Evolutionary conservation across 2,113 vertebrate species (phyloP).

Genomic region (Scomber colias): DNA sequence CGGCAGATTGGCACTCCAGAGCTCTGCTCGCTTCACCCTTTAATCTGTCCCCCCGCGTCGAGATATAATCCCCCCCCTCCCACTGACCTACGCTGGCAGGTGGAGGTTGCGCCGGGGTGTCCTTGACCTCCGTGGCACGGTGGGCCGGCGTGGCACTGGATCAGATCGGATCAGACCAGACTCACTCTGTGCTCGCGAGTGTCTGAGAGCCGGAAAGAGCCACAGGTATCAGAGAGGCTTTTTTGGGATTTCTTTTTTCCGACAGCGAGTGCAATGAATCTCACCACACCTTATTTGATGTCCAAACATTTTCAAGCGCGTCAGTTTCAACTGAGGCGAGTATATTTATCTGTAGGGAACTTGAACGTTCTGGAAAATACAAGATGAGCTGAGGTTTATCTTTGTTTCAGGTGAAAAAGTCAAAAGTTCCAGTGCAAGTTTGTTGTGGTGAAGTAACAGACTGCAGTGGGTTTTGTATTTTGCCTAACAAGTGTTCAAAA

Average conservation of each 20-base stretch:
- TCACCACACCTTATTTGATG: constrained; percentile 25
- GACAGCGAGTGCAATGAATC: constrained; percentile 26
- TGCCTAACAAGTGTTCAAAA: constrained; percentile 4
- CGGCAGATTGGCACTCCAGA: constrained; percentile 73
- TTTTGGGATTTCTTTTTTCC: constrained; percentile 24
- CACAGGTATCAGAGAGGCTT: constrained; percentile 52
- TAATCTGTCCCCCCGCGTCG: constrained; percentile 69
- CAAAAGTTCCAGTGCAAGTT: neutral
- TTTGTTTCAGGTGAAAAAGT: constrained; percentile 9
- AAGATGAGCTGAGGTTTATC: neutral
- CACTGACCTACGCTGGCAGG: constrained; percentile 64
- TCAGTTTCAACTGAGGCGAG: neutral
- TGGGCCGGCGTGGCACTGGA: constrained; percentile 61
- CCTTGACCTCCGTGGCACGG: constrained; percentile 65
- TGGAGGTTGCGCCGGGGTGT: constrained; percentile 65
- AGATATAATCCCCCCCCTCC: constrained; percentile 68
- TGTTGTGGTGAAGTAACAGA: neutral
- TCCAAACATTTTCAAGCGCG: constrained; percentile 4
- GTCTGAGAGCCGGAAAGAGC: constrained; percentile 35
- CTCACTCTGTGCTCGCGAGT: constrained; percentile 25
- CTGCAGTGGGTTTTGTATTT: neutral
- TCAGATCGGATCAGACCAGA: constrained; percentile 66
- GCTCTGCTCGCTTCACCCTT: constrained; percentile 64
- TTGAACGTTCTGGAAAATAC: neutral
- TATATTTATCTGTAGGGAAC: constrained; percentile 14